Percentiles rank a stretch among this genome's conserved stretches.
These are phyloP conservation scores for Antedon mediterranea DNA, from an alignment of 53 echinoderm and acorn worm genomes.

Conservation along the genomic window DNA sequence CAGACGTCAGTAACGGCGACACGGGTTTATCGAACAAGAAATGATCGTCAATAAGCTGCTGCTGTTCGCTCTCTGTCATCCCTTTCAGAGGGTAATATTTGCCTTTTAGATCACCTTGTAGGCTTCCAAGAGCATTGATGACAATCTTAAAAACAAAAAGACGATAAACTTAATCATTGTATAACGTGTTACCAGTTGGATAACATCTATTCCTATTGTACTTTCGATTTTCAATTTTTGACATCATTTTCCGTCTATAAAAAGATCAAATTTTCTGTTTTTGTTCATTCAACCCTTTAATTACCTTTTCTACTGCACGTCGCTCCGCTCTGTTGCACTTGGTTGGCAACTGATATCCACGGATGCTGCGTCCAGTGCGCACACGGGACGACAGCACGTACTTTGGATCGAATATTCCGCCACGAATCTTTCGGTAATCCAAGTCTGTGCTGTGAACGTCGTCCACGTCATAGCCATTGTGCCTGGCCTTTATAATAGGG, in stretches of 20 bases:
- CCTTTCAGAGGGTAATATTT: constrained; percentile 6
- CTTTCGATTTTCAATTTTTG: too few relatives aligned
- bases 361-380: constrained; percentile 78
- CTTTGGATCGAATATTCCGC: constrained; percentile 69
- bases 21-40: constrained; percentile 7
- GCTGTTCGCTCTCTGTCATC: constrained; percentile 3
- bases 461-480: constrained; percentile 66
- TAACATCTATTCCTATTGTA: too few relatives aligned
- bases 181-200: too few relatives aligned
- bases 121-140: not conserved
- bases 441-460: constrained; percentile 70
- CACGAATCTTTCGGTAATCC: constrained; percentile 61
- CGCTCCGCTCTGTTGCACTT: constrained; percentile 79
- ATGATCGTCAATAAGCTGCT: constrained; percentile 4
- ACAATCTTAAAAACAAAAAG: not conserved
- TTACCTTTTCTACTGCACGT: constrained; percentile 76
- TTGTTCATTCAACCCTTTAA: too few relatives aligned
- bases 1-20: constrained; percentile 1
- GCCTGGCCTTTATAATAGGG: constrained; percentile 77
- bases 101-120: constrained; percentile 3
- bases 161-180: too few relatives aligned
- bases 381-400: constrained; percentile 92
- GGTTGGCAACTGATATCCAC: constrained; percentile 77
- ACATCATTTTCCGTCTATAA: too few relatives aligned
- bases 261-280: too few relatives aligned